These are phyloP conservation scores for Sceliomorpha sp. DNA, from an alignment of 2,888 invertebrate genomes.

Conservation along the genomic window DNA sequence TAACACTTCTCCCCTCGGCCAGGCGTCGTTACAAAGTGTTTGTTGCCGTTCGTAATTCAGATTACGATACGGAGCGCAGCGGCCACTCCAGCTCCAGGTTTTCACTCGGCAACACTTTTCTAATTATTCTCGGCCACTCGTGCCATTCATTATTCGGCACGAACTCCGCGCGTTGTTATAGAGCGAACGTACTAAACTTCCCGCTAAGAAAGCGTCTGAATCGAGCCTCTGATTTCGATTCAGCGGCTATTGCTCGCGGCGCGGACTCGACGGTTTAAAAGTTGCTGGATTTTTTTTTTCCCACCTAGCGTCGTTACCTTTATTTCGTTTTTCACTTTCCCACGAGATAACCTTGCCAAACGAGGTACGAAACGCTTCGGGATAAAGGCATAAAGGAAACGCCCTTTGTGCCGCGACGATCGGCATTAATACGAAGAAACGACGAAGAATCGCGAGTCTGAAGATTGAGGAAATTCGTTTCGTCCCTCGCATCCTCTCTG, in stretches of 20 bases:
- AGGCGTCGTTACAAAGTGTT: too few relatives aligned
- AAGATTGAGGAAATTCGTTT: slow-evolving; percentile 1
- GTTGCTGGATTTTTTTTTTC: slow-evolving; percentile 31
- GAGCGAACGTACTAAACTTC: slow-evolving; percentile 31
- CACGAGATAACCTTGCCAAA: slow-evolving; percentile 27
- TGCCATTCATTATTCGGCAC: slow-evolving; percentile 17
- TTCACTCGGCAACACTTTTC: slow-evolving; percentile 18
- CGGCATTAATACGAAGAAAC: slow-evolving; percentile 16
- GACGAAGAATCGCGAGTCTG: slow-evolving; percentile 10
- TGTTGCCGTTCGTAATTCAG: slow-evolving; percentile 17
- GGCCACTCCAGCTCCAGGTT: slow-evolving; percentile 7
- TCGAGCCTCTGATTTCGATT: slow-evolving; percentile 47
- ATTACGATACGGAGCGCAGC: slow-evolving; percentile 14
- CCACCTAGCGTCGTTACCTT: slow-evolving; percentile 15
- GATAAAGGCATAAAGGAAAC: slow-evolving; percentile 23
- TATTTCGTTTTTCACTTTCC: slow-evolving; percentile 22
- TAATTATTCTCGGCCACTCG: slow-evolving; percentile 36
- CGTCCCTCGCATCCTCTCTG: not conserved
- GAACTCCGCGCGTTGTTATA: slow-evolving; percentile 29
- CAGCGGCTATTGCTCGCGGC: slow-evolving; percentile 45
- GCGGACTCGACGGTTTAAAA: slow-evolving; percentile 27
- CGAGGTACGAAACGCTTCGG: slow-evolving; percentile 10
- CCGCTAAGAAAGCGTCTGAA: slow-evolving; percentile 32
- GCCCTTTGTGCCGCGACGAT: slow-evolving; percentile 25
- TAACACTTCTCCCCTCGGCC: too few relatives aligned